These are phyloP conservation scores for Baccha elongata DNA, from an alignment of 2,888 invertebrate genomes.

Conservation along the genomic window DNA sequence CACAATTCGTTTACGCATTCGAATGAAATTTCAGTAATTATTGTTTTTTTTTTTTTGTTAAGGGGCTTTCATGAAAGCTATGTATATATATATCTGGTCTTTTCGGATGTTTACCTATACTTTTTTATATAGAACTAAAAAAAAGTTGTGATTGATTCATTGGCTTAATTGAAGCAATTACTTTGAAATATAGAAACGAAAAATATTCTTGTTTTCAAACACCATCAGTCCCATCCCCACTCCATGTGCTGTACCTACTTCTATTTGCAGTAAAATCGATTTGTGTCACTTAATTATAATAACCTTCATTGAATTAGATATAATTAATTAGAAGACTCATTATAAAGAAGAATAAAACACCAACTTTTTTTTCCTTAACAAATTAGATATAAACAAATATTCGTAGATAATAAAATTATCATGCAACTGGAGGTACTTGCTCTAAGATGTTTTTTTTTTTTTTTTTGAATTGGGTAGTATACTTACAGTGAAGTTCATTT, in stretches of 20 bases:
- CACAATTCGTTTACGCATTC: not conserved
- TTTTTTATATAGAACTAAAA: too few relatives aligned
- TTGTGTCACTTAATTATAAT: not conserved
- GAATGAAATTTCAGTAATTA: not conserved
- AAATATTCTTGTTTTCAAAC: not conserved
- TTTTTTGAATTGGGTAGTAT: too few relatives aligned
- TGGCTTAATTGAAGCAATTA: constrained; percentile 50
- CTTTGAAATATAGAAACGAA: constrained; percentile 28
- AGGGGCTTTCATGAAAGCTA: too few relatives aligned
- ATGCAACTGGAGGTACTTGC: too few relatives aligned
- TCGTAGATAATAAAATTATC: too few relatives aligned
- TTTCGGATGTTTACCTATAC: not conserved
- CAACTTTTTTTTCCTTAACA: too few relatives aligned
- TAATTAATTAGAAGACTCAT: not conserved
- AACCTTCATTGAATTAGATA: not conserved
- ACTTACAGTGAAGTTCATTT: too few relatives aligned
- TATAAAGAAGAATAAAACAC: not conserved
- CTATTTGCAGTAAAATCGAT: constrained; percentile 1
- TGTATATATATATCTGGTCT: too few relatives aligned
- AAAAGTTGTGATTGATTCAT: constrained; percentile 14
- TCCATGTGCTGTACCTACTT: too few relatives aligned
- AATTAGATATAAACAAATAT: too few relatives aligned
- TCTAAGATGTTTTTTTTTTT: too few relatives aligned
- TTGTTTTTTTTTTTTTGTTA: not conserved
- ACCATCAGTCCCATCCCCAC: too few relatives aligned